phyloP scores from a whole-genome alignment of 2,888 invertebrate species.

The Melipona bicolor region DNA sequence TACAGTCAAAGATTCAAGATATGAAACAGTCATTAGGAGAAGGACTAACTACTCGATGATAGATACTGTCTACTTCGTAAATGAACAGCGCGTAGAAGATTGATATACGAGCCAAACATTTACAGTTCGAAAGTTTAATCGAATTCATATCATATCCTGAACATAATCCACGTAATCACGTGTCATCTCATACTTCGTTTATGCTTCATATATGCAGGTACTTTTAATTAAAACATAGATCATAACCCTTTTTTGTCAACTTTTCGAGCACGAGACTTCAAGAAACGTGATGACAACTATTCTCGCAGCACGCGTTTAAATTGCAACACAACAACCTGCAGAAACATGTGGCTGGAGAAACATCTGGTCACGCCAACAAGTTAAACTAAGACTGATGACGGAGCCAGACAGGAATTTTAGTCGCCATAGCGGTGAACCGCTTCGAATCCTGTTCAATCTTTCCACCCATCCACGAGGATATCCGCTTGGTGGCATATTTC shows the following conservation, averaged over 20 bases:
- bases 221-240: not conserved
- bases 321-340: conserved; percentile 4
- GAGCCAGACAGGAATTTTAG: conserved; percentile 31
- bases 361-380: conserved; percentile 38
- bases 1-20: conserved; percentile 53
- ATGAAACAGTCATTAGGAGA: conserved; percentile 55
- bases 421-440: conserved; percentile 28
- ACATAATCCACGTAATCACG: not conserved
- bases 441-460: conserved; percentile 37
- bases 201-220: not conserved
- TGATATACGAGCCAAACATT: conserved; percentile 14
- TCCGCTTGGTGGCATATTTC: conserved; percentile 12
- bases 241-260: not conserved
- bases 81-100: conserved; percentile 36
- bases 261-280: conserved; percentile 14
- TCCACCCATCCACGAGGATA: conserved; percentile 32
- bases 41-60: conserved; percentile 25
- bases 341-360: conserved; percentile 11
- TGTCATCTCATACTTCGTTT: not conserved
- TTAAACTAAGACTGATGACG: conserved; percentile 54
- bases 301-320: not conserved
- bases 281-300: conserved; percentile 21
- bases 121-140: not conserved
- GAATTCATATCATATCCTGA: not conserved
- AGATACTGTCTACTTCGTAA: conserved; percentile 28